phyloP scores from a whole-genome alignment of 2,797 vertebrate genomes.

The Loris lydekkerianus region DNA sequence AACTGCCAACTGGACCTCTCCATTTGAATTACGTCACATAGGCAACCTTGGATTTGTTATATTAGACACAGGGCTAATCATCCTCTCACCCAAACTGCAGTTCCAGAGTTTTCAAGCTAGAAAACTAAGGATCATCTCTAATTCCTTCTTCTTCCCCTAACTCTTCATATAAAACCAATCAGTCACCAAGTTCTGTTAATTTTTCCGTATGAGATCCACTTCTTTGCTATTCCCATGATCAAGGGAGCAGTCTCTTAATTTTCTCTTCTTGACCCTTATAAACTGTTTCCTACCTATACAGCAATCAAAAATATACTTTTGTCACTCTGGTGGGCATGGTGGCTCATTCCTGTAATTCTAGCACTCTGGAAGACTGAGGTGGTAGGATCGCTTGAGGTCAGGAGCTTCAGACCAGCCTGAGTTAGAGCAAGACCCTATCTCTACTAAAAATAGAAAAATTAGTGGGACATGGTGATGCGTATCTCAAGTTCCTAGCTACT shows the following conservation, averaged over 20 bases:
- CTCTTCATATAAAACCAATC: not conserved
- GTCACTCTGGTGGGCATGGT: not conserved
- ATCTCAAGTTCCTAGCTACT: too few relatives aligned
- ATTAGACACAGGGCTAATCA: not conserved
- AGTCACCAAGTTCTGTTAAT: conserved; percentile 20
- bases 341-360: too few relatives aligned
- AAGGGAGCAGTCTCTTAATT: conserved; percentile 42
- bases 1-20: not conserved
- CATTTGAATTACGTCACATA: not conserved
- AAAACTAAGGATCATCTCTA: conserved; percentile 34
- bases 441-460: too few relatives aligned
- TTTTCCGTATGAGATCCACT: conserved; percentile 10
- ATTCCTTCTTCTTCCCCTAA: conserved; percentile 24
- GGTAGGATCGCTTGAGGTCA: too few relatives aligned
- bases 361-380: too few relatives aligned
- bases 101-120: conserved; percentile 49
- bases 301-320: conserved; percentile 53
- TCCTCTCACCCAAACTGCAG: not conserved
- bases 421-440: too few relatives aligned
- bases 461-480: too few relatives aligned
- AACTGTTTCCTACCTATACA: not conserved
- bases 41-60: not conserved
- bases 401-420: too few relatives aligned
- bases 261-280: conserved; percentile 17
- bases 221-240: not conserved